These are phyloP conservation scores for Eira barbara DNA, from an alignment of 2,113 vertebrate genomes.

Conservation along the genomic window DNA sequence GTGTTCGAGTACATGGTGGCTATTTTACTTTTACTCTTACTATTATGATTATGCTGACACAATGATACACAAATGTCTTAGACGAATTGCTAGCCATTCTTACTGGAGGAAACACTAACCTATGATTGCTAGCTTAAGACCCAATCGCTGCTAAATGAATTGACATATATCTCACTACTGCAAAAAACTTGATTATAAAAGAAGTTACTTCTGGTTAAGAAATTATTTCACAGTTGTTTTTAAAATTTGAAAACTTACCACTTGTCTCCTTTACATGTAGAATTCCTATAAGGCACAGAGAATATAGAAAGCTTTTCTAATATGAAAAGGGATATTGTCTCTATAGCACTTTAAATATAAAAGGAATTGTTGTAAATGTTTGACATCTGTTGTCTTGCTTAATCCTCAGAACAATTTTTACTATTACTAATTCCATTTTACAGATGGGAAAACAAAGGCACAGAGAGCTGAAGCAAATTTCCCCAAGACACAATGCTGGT, in stretches of 20 bases:
- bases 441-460: neutral
- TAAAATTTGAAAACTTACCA: neutral
- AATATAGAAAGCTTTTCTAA: neutral
- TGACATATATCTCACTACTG: neutral
- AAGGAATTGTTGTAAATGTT: neutral
- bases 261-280: neutral
- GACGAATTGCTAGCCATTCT: neutral
- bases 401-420: neutral
- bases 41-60: neutral
- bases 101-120: neutral
- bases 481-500: neutral
- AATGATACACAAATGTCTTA: neutral
- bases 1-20: neutral
- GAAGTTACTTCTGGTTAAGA: neutral
- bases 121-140: neutral
- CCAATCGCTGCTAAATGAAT: neutral
- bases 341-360: neutral
- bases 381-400: neutral
- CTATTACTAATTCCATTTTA: neutral
- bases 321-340: neutral
- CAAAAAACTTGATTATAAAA: neutral
- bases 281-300: neutral
- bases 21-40: neutral
- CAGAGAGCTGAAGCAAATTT: neutral
- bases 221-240: conserved; percentile 10